Evolutionary conservation across 2,113 vertebrate genomes (phyloP), one percentile per base, ranked within the genome.

Genomic region (Chamaea fasciata): DNA sequence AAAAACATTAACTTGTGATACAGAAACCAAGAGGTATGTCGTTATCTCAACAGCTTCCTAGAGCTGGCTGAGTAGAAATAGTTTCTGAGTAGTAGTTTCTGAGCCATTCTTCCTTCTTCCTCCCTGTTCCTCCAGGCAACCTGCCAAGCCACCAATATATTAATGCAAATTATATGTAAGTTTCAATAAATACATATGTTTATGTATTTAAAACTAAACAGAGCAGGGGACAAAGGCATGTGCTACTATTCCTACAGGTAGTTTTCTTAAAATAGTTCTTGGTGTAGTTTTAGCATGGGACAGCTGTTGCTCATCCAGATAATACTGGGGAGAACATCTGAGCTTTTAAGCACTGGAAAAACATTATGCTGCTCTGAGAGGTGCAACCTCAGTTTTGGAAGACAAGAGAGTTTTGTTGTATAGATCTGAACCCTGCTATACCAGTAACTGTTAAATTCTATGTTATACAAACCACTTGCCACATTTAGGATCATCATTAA

Each of bases 401-500:
- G 31, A 28, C 20, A 70, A 33, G 19, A 76, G 13, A 27, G 17
- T 35, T 52, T 56, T 33, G 3, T 41, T 44, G 6, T 50, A 27
- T 19, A 60, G 24, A 63, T 63, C 24, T 76, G 59, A 81, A 41
- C 39, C n/a, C 11, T 53, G 30, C 35, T 69, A 13, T 4, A 31
- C 24, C 35, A 35, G 31, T 30, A 86, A 53, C 86, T 63, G 18
- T 46, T 73, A 86, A 70, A 87, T 74, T 87, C 37, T 18, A 5
- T 44, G 50, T 81, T 91, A 55, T 75, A 70, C 60, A 89, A 94
- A 89, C 31, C 63, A 62, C 73, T 91, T 65, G 60, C 18, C 52
- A 81, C 74, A 26, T 53, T 94, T 87, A 81, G 52, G 21, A 67
- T 46, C 22, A 30, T 83, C 62, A 92, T 89, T 94, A 92, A 92